Evolutionary conservation across 2,888 invertebrate genomes (phyloP).

Genomic region (Ichneumoninae sp.): DNA sequence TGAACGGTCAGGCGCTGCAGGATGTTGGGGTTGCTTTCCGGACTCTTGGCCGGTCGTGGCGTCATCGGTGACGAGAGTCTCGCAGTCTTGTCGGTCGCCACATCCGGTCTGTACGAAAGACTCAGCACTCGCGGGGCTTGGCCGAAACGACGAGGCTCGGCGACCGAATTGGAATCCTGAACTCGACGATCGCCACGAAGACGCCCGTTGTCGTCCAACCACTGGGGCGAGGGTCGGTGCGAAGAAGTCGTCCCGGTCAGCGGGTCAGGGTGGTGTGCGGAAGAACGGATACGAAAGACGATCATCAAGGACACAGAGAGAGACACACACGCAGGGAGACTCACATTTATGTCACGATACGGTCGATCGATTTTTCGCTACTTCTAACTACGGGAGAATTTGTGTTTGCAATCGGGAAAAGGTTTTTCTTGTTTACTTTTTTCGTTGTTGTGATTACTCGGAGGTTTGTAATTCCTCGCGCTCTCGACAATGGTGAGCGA

Average conservation of each 20-base stretch:
- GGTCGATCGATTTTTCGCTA: conserved; percentile 15
- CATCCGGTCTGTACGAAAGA: conserved; percentile 77
- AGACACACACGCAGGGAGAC: conserved; percentile 53
- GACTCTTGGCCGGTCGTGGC: conserved; percentile 72
- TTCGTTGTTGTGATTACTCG: conserved; percentile 16
- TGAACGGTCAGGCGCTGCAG: conserved; percentile 21
- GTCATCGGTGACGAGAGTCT: conserved; percentile 71
- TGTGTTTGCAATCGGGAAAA: conserved; percentile 3
- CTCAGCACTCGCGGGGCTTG: conserved; percentile 69
- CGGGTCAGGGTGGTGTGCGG: conserved; percentile 62
- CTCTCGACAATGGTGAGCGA: conserved; percentile 12
- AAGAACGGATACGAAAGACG: conserved; percentile 72
- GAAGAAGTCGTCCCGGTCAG: conserved; percentile 57
- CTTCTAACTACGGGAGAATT: conserved; percentile 17
- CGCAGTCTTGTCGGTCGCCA: conserved; percentile 71
- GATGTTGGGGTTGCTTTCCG: conserved; percentile 62
- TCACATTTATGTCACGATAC: conserved; percentile 66
- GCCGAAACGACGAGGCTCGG: conserved; percentile 58
- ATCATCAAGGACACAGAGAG: conserved; percentile 73
- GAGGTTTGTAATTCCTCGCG: background rate
- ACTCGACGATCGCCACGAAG: conserved; percentile 76
- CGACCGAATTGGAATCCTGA: conserved; percentile 86
- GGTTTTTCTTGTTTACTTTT: background rate
- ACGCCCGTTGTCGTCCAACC: conserved; percentile 92
- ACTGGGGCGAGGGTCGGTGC: conserved; percentile 83